Evolutionary conservation across 1,140 invertebrate species (phyloP).

Genomic region (Streblospio benedicti): DNA sequence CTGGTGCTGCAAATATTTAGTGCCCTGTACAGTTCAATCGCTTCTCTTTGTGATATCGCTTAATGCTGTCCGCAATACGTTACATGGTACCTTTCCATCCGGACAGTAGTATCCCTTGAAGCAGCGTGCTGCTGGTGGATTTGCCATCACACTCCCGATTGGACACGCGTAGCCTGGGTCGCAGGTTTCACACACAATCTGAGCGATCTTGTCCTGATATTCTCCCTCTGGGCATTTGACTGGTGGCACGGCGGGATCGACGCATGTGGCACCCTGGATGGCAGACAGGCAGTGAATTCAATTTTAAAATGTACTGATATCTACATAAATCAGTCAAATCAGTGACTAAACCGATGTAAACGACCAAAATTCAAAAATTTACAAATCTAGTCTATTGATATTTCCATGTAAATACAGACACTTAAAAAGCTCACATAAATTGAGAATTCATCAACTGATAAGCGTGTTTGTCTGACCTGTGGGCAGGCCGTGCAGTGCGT

Average conservation of each 20-base stretch:
- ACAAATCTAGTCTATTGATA: too few relatives aligned
- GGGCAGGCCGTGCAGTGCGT: slow-evolving; percentile 18
- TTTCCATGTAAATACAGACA: too few relatives aligned
- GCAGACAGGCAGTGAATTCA: background rate
- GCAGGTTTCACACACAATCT: slow-evolving; percentile 26
- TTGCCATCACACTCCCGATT: slow-evolving; percentile 29
- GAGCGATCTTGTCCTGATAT: slow-evolving; percentile 21
- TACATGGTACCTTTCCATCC: slow-evolving; percentile 30
- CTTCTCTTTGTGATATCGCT: too few relatives aligned
- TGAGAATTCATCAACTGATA: too few relatives aligned
- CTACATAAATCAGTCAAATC: too few relatives aligned
- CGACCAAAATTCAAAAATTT: too few relatives aligned
- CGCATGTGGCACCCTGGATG: slow-evolving; percentile 3
- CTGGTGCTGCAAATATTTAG: too few relatives aligned
- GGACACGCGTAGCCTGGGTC: slow-evolving; percentile 34
- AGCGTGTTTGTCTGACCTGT: too few relatives aligned
- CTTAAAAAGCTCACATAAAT: too few relatives aligned
- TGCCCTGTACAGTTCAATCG: too few relatives aligned
- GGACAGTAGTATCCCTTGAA: slow-evolving; percentile 36
- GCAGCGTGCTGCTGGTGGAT: slow-evolving; percentile 29
- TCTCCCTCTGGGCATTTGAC: slow-evolving; percentile 12
- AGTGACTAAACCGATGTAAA: too few relatives aligned
- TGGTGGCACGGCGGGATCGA: slow-evolving; percentile 19
- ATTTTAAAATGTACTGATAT: background rate
- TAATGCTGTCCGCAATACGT: background rate